Evolutionary conservation across 1,140 invertebrate genomes (phyloP).

Genomic region (Calephelis nemesis): DNA sequence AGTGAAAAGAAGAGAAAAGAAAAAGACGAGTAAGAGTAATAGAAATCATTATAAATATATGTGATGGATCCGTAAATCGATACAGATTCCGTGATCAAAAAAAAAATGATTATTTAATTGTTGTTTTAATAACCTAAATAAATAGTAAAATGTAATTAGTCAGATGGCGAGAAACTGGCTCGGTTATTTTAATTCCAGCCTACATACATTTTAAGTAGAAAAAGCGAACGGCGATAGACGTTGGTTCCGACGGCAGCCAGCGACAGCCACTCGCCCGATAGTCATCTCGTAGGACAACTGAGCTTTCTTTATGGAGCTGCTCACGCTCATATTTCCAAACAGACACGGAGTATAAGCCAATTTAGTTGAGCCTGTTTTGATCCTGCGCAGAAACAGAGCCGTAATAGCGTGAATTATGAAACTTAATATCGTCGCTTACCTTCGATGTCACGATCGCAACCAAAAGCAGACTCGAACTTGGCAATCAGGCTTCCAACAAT

Average conservation of each 20-base stretch:
- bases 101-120: not conserved
- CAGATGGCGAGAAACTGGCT: constrained; percentile 28
- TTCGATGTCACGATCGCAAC: constrained; percentile 46
- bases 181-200: constrained; percentile 30
- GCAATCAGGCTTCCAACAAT: constrained; percentile 39
- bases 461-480: constrained; percentile 52
- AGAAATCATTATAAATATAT: too few species aligned
- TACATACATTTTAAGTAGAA: constrained; percentile 50
- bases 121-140: constrained; percentile 3
- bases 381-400: constrained; percentile 37
- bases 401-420: constrained; percentile 47
- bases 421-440: constrained; percentile 48
- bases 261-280: constrained; percentile 65
- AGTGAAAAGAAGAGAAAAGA: too few species aligned
- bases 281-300: constrained; percentile 50
- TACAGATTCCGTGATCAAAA: too few species aligned
- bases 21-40: too few species aligned
- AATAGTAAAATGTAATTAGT: constrained; percentile 25
- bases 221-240: constrained; percentile 48
- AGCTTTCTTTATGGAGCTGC: constrained; percentile 62
- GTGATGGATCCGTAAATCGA: too few species aligned
- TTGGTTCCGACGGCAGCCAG: constrained; percentile 50
- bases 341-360: constrained; percentile 56
- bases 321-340: constrained; percentile 55
- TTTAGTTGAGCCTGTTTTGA: constrained; percentile 40